Percentiles rank a stretch among this genome's conserved stretches.
These are phyloP conservation scores for Guaruba guarouba DNA, from an alignment of 2,113 vertebrate species.

Conservation along the genomic window DNA sequence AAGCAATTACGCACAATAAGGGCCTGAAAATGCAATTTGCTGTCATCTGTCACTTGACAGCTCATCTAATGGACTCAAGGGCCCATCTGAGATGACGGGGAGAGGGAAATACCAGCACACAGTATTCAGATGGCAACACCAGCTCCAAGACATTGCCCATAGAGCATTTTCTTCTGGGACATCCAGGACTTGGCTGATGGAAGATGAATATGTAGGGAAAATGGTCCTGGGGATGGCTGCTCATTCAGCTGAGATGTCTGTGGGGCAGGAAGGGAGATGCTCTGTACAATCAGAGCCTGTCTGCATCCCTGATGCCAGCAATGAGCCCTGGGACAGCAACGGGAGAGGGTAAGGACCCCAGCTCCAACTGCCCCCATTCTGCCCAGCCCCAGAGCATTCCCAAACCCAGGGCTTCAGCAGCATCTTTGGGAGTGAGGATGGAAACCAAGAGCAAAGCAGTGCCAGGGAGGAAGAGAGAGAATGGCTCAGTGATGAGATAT, in stretches of 20 bases:
- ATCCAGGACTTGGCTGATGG: background rate
- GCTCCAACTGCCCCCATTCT: rapidly evolving
- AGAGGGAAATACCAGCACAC: background rate
- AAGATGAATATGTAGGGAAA: background rate
- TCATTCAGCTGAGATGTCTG: rapidly evolving
- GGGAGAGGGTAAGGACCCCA: background rate
- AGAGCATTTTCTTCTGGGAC: background rate
- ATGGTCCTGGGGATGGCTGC: background rate
- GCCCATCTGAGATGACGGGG: background rate
- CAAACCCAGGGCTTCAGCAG: rapidly evolving
- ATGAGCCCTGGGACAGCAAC: rapidly evolving
- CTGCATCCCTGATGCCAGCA: background rate
- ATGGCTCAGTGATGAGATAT: background rate
- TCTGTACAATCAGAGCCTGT: constrained; percentile 43
- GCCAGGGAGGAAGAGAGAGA: rapidly evolving
- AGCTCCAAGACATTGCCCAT: background rate
- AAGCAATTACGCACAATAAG: background rate
- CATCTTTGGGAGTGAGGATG: rapidly evolving
- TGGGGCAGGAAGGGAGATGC: background rate
- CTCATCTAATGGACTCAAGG: background rate
- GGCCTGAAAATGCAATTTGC: constrained; percentile 27
- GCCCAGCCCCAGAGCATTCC: background rate
- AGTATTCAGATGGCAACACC: background rate
- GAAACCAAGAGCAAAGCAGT: background rate
- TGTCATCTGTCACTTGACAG: background rate